phyloP scores from a whole-genome alignment of 2,113 vertebrate species.

The Gobio gobio region DNA sequence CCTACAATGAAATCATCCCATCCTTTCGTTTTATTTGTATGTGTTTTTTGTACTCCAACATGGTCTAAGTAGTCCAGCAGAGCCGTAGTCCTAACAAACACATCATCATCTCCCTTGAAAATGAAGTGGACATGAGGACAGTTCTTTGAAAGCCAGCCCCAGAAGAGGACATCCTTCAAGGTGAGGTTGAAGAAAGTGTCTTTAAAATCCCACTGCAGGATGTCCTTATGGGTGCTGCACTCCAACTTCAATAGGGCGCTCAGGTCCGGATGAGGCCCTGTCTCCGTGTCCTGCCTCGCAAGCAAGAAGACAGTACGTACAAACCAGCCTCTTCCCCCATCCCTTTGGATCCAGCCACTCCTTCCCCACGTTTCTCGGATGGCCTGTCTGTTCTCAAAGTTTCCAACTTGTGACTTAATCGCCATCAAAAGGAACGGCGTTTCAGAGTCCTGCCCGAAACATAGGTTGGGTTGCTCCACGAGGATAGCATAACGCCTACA shows the following conservation, averaged over 20 bases:
- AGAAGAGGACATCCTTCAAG: constrained; percentile 81
- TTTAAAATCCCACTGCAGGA: constrained; percentile 80
- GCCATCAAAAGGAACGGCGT: constrained; percentile 75
- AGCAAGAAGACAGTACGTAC: constrained; percentile 78
- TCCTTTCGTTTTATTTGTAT: constrained; percentile 57
- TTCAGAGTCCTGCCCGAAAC: constrained; percentile 50
- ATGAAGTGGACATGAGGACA: constrained; percentile 72
- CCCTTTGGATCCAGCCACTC: constrained; percentile 66
- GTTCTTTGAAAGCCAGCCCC: constrained; percentile 72
- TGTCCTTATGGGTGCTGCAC: constrained; percentile 71
- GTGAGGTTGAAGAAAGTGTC: constrained; percentile 83
- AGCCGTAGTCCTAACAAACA: constrained; percentile 75
- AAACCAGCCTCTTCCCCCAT: constrained; percentile 53
- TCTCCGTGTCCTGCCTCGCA: constrained; percentile 72
- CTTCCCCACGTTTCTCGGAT: constrained; percentile 81
- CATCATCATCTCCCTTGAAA: constrained; percentile 83
- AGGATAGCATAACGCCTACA: constrained; percentile 74
- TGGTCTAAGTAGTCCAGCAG: constrained; percentile 73
- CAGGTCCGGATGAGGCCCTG: constrained; percentile 75
- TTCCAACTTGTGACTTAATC: constrained; percentile 78
- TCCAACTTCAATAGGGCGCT: constrained; percentile 72
- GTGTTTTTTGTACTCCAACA: background rate
- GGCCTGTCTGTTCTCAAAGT: constrained; percentile 81
- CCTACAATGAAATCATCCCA: constrained; percentile 73
- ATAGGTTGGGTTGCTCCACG: constrained; percentile 72